Evolutionary conservation across 64 coral and sea anemone species (phyloP), one percentile per base, ranked within the genome.

Genomic region (Montipora efflorescens): DNA sequence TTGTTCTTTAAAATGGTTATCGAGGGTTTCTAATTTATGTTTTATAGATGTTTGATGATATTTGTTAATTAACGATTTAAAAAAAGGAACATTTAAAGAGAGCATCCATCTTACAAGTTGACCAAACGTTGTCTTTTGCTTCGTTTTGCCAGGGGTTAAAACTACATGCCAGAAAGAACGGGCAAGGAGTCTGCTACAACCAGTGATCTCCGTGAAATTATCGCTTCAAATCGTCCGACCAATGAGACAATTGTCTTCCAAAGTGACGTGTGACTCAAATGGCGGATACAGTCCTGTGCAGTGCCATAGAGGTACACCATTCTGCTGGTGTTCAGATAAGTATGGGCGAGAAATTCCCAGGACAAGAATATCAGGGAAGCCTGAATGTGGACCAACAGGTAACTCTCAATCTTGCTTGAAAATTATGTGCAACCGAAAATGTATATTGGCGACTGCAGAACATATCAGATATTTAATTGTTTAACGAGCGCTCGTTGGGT

Each of bases 271-370:
- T 47, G 66, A 85, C 23, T 36, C 10, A 4, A 93, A 72, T 36
- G 92, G 92, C 47, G 67, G 92, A 14, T 93, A 76, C 72, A 74
- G 66, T 13, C 57, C 67, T 10, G 83, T 93, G 8, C 92, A 93
- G 19, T 93, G 92, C 44, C 74, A 88, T 16, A 25, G 43, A 45
- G 74, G 83, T 0, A 92, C 67, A 16, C 46, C 71, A 58, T 79
- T 87, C 61, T 93, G 92, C 22, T 93, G 92, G 92, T 93, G 92
- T 88, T 83, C 87, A 3, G 92, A 93, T 81, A 85, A 78, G 22
- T 87, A 93, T 71, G 92, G 92, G 12, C 45, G 53, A 88, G 92
- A 93, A 67, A 74, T 88, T 14, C 84, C 92, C 7, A 79, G 92
- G 36, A 93, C 83, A n/a, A 61, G 91, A 69, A 51, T 22, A 55